Percentiles rank a stretch among this genome's conserved stretches.
Conservation (phyloP, 2,888 invertebrate species). For the Drosophila rubida region DNA sequence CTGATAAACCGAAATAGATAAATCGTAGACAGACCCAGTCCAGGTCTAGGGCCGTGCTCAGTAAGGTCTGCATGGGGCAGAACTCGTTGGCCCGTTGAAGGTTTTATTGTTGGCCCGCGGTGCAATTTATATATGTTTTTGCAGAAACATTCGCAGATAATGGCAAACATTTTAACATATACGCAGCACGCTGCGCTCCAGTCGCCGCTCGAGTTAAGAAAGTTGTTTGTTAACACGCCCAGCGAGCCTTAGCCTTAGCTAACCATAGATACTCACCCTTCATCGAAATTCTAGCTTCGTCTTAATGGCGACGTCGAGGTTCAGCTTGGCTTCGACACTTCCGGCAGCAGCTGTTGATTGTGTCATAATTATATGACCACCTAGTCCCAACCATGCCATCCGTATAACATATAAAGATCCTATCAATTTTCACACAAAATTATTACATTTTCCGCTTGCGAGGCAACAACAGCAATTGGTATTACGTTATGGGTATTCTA, state of each 20-base stretch:
- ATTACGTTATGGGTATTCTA: slow-evolving; percentile 45
- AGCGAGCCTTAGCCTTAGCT: neutral
- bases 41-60: neutral
- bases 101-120: slow-evolving; percentile 69
- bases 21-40: slow-evolving; percentile 50
- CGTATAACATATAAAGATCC: slow-evolving; percentile 45
- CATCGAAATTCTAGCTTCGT: slow-evolving; percentile 30
- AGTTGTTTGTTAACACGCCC: slow-evolving; percentile 68
- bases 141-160: slow-evolving; percentile 51
- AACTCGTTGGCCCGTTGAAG: slow-evolving; percentile 50
- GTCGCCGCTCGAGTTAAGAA: slow-evolving; percentile 55
- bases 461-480: slow-evolving; percentile 43
- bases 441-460: slow-evolving; percentile 55
- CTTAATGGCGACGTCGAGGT: neutral
- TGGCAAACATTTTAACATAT: slow-evolving; percentile 65
- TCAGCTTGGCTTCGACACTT: slow-evolving; percentile 37
- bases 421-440: slow-evolving; percentile 73
- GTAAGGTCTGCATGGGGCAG: neutral
- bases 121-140: slow-evolving; percentile 54
- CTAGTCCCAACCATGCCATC: slow-evolving; percentile 50
- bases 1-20: slow-evolving; percentile 78
- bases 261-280: neutral
- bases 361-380: slow-evolving; percentile 65
- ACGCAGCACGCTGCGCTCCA: slow-evolving; percentile 51
- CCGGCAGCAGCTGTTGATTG: slow-evolving; percentile 57